These are phyloP conservation scores for Suncus etruscus DNA, from an alignment of 2,113 vertebrate species.

Conservation along the genomic window DNA sequence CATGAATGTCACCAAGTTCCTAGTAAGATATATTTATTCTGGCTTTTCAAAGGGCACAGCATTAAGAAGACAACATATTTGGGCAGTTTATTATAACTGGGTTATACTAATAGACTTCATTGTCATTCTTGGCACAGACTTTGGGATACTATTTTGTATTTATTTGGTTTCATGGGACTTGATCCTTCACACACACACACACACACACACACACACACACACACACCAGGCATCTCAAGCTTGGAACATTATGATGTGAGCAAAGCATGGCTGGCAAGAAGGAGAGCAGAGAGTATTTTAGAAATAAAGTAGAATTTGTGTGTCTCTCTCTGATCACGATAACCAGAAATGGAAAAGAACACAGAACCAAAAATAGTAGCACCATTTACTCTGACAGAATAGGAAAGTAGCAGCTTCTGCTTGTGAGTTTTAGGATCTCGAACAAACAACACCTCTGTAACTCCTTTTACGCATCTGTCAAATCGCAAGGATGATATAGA, in stretches of 20 bases:
- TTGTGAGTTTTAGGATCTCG: conserved; percentile 57
- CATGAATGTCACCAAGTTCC: background rate
- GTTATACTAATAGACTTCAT: conserved; percentile 9
- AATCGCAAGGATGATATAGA: conserved; percentile 29
- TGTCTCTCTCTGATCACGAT: conserved; percentile 65
- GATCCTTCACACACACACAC: background rate
- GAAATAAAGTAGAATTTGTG: conserved; percentile 61
- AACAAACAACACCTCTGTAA: conserved; percentile 68
- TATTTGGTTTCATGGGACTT: background rate
- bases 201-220: no score
- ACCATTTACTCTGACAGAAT: conserved; percentile 70
- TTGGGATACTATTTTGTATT: conserved; percentile 18
- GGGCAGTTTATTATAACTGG: conserved; percentile 50
- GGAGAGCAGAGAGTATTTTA: conserved; percentile 63
- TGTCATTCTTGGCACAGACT: background rate
- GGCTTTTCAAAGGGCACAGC: conserved; percentile 28
- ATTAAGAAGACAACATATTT: conserved; percentile 50
- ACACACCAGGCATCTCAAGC: background rate
- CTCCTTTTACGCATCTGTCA: conserved; percentile 70
- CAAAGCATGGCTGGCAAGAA: background rate
- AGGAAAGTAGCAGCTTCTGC: conserved; percentile 68
- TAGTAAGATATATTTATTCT: conserved; percentile 34
- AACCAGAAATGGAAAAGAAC: conserved; percentile 81
- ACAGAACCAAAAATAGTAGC: conserved; percentile 73
- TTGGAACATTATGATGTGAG: background rate